Base-by-base conservation (phyloP, 2,113 vertebrate genomes). In the Corydoras sp. region DNA sequence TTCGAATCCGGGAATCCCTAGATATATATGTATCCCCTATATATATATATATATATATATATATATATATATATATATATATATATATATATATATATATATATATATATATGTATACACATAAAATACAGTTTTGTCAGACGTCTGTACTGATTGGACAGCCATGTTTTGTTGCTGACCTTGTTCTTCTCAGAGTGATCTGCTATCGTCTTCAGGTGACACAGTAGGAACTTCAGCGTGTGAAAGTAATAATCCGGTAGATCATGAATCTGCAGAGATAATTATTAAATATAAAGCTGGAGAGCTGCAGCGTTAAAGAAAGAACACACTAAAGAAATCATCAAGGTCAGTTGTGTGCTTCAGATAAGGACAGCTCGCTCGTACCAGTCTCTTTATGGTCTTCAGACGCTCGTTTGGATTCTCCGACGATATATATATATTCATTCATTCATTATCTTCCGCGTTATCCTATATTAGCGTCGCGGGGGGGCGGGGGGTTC, bases 161-260 rank as follows among this genome's bases (percentile, higher is more conserved):
- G 29, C 31, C 30, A 32, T 30, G 9, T 32, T 24, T 14, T 14
- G 12, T 5, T n/a, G 18, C 82, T 24, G 63, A 96, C 96, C 93
- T 98, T 99, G 86, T 99, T 99, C 81, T 99, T 98, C 75, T 98
- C 96, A 0, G 92, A 92, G 84, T 91, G 87, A 80, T 97, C 95
- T 0, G 95, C 96, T 0, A 99, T 93, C 9, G 93, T 98, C 83
- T 98, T 98, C 79, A 99, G 85, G 69, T 99, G 96, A 31, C 88
- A 84, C 35, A 98, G 91, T 68, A 98, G 83, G 84, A 98, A 99
- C 77, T 97, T 97, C 73, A 99, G 88, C 0, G 96, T 99, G 85
- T 98, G 93, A 1, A 93, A 98, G 76, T 99, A 96, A 81, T 98
- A 85, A 79, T 92, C 91, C 0, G 96, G 96, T 29, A 99, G 90